phyloP scores from a whole-genome alignment of 1,140 invertebrate species.

The Caerostris extrusa region DNA sequence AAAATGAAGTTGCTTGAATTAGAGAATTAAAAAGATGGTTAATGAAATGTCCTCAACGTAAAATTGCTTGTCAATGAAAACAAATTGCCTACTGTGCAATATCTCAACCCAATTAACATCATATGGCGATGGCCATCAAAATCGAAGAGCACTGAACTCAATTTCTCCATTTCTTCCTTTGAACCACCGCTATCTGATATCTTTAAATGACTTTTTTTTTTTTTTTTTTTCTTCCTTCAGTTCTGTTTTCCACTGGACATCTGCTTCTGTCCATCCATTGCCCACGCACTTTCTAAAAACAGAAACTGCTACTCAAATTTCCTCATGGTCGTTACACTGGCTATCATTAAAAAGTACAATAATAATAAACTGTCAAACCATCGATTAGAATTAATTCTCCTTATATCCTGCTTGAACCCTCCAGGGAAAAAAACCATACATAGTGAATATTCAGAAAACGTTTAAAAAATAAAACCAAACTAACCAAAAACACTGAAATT shows the following conservation, averaged over 20 bases:
- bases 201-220: background rate
- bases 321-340: background rate
- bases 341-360: background rate
- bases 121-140: background rate
- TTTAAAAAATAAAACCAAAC: background rate
- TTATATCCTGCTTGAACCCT: background rate
- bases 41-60: too few relatives aligned
- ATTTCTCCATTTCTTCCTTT: background rate
- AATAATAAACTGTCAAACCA: background rate
- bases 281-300: background rate
- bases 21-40: too few relatives aligned
- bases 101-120: too few relatives aligned
- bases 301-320: slow-evolving; percentile 10
- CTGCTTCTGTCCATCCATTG: background rate
- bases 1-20: too few relatives aligned
- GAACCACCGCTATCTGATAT: background rate
- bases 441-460: background rate
- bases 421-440: background rate
- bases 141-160: slow-evolving; percentile 19
- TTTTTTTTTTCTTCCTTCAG: background rate
- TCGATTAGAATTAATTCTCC: background rate
- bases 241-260: background rate
- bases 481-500: slow-evolving; percentile 37
- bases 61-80: too few relatives aligned
- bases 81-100: too few relatives aligned